These are phyloP conservation scores for Eulacestoma nigropectus DNA, from an alignment of 2,113 vertebrate genomes.

Conservation along the genomic window DNA sequence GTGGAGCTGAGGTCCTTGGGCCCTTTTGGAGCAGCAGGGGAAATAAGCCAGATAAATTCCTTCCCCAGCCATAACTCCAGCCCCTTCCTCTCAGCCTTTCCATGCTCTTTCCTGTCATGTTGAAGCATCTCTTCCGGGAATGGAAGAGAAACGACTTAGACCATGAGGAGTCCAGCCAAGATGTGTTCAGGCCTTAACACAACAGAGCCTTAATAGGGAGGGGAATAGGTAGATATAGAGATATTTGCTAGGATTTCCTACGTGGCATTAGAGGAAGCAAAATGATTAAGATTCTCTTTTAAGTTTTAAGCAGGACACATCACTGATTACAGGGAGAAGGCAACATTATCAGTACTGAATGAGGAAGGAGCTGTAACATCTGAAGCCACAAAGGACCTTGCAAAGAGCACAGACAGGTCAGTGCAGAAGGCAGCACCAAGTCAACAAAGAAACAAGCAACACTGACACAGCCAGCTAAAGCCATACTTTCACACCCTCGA, in stretches of 20 bases:
- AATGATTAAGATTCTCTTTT: background rate
- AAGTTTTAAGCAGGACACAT: background rate
- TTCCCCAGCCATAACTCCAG: background rate
- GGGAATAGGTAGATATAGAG: background rate
- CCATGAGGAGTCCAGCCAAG: background rate
- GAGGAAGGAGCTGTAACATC: background rate
- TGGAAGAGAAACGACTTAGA: background rate
- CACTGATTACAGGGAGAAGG: background rate
- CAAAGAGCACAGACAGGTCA: background rate
- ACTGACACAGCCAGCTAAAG: background rate
- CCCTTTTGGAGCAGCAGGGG: background rate
- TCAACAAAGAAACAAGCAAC: background rate
- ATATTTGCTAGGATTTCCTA: background rate
- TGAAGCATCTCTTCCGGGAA: background rate
- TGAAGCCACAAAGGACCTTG: background rate
- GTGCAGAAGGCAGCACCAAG: background rate
- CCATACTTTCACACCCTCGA: background rate
- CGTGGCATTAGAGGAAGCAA: background rate
- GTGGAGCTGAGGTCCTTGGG: background rate
- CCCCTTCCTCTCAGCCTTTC: background rate
- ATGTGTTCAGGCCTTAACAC: background rate
- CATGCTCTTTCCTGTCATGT: fast-evolving
- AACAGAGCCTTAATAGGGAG: background rate
- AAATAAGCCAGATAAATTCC: background rate
- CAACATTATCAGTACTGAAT: background rate